A percentile compares a stretch with the other conserved stretches of the same genome.
These are phyloP conservation scores for Menidia beryllina DNA, from an alignment of 2,113 vertebrate genomes.

Conservation along the genomic window DNA sequence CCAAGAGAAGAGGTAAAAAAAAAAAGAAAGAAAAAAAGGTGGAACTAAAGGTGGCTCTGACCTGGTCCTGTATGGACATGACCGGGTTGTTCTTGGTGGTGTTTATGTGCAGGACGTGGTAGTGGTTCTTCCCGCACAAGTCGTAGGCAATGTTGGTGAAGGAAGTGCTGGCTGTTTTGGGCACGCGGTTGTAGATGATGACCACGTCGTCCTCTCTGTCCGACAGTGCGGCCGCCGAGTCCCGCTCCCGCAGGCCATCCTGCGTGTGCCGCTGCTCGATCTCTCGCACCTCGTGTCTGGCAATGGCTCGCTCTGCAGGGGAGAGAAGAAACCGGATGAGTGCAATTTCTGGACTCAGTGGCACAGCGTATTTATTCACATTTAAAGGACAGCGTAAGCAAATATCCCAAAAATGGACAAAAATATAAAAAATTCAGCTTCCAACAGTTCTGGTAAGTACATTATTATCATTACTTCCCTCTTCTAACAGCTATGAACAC, in stretches of 20 bases:
- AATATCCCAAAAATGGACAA: too few relatives aligned
- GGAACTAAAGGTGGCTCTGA: slow-evolving; percentile 44
- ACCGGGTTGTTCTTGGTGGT: slow-evolving; percentile 99
- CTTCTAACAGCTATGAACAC: too few relatives aligned
- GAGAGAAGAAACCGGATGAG: neutral
- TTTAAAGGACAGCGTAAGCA: too few relatives aligned
- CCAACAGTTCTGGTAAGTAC: too few relatives aligned
- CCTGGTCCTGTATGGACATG: slow-evolving; percentile 99
- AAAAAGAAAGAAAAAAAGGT: too few relatives aligned
- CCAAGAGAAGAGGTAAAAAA: neutral
- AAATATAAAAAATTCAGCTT: too few relatives aligned
- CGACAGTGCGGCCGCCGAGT: slow-evolving; percentile 47
- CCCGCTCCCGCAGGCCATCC: slow-evolving; percentile 85
- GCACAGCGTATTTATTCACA: too few relatives aligned
- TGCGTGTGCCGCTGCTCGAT: slow-evolving; percentile 94
- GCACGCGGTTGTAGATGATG: slow-evolving; percentile 97
- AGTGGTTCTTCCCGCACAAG: slow-evolving; percentile 90
- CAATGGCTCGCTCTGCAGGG: slow-evolving; percentile 92
- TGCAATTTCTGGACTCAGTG: neutral
- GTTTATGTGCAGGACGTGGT: slow-evolving; percentile 98
- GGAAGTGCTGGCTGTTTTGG: slow-evolving; percentile 98
- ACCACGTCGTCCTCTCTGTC: slow-evolving; percentile 90
- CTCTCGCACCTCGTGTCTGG: slow-evolving; percentile 95
- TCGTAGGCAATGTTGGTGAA: slow-evolving; percentile 96
- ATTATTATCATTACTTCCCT: too few relatives aligned